phyloP scores from a whole-genome alignment of 2,888 invertebrate species.

The Tetropium fuscum region DNA sequence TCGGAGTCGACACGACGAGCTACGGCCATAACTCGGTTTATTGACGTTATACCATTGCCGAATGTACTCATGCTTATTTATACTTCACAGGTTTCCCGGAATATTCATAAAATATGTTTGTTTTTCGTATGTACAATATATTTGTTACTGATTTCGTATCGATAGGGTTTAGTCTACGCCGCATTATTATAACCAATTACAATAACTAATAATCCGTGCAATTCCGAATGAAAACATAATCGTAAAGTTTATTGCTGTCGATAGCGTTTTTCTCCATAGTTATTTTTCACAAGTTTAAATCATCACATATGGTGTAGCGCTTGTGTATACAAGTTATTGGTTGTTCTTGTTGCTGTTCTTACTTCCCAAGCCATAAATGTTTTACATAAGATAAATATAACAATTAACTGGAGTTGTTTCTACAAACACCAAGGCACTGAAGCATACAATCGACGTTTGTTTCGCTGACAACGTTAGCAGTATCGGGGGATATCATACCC shows the following conservation, averaged over 20 bases:
- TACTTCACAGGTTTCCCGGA: constrained; percentile 26
- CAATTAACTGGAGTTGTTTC: too few relatives aligned
- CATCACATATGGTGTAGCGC: too few relatives aligned
- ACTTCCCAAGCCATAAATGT: too few relatives aligned
- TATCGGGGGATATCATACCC: too few relatives aligned
- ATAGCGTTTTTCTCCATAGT: too few relatives aligned
- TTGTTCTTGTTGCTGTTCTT: too few relatives aligned
- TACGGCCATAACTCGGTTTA: constrained; percentile 55
- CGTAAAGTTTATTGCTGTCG: constrained; percentile 5
- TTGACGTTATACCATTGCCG: constrained; percentile 38
- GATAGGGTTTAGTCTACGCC: not conserved
- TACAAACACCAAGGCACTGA: too few relatives aligned
- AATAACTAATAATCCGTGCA: not conserved
- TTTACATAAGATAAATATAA: too few relatives aligned
- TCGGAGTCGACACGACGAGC: constrained; percentile 53
- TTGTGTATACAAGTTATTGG: too few relatives aligned
- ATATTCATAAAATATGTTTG: constrained; percentile 33
- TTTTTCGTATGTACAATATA: constrained; percentile 25
- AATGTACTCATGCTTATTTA: constrained; percentile 21
- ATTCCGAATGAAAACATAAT: not conserved
- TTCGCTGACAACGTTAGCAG: too few relatives aligned
- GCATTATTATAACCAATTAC: constrained; percentile 3
- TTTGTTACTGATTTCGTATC: constrained; percentile 9
- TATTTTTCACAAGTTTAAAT: too few relatives aligned
- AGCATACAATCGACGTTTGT: too few relatives aligned